A percentile compares a stretch with the other conserved stretches of the same genome.
Conservation (phyloP, 2,888 invertebrate species). For the Habroteleia sp. region DNA sequence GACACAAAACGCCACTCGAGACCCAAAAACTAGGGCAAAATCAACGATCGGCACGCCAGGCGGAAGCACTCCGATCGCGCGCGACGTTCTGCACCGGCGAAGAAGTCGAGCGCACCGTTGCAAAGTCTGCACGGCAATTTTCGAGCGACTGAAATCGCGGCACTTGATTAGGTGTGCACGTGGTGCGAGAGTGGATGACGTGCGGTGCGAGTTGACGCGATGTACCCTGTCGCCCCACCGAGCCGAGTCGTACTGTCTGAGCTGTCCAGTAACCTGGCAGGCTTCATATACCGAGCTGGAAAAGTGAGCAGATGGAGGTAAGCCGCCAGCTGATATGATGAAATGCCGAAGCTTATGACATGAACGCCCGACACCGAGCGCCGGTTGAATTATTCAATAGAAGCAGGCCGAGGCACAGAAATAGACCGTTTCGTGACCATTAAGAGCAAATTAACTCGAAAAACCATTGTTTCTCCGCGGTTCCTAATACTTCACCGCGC, state of each 20-base stretch:
- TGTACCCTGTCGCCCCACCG: conserved; percentile 24
- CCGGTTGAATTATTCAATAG: conserved; percentile 4
- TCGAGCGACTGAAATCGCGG: background rate
- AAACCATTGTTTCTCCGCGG: too few relatives aligned
- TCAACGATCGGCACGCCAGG: too few relatives aligned
- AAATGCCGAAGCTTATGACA: conserved; percentile 18
- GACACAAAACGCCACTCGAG: too few relatives aligned
- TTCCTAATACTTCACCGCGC: too few relatives aligned
- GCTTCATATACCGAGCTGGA: conserved; percentile 31
- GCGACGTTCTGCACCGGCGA: too few relatives aligned
- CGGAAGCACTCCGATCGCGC: too few relatives aligned
- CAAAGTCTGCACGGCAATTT: too few relatives aligned
- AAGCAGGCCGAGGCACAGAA: too few relatives aligned
- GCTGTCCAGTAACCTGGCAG: conserved; percentile 13
- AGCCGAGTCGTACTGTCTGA: conserved; percentile 22
- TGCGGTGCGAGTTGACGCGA: conserved; percentile 9
- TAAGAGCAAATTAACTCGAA: too few relatives aligned
- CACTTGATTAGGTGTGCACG: conserved; percentile 12
- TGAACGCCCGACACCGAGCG: background rate
- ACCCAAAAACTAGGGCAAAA: too few relatives aligned
- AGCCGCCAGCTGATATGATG: conserved; percentile 16
- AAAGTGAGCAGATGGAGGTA: conserved; percentile 37
- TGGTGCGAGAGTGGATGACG: conserved; percentile 8
- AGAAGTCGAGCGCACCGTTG: too few relatives aligned
- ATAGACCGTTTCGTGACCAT: too few relatives aligned